A percentile compares a stretch with the other conserved stretches of the same genome.
Conservation (phyloP, 2,113 vertebrate species). For the Artemisiospiza belli region DNA sequence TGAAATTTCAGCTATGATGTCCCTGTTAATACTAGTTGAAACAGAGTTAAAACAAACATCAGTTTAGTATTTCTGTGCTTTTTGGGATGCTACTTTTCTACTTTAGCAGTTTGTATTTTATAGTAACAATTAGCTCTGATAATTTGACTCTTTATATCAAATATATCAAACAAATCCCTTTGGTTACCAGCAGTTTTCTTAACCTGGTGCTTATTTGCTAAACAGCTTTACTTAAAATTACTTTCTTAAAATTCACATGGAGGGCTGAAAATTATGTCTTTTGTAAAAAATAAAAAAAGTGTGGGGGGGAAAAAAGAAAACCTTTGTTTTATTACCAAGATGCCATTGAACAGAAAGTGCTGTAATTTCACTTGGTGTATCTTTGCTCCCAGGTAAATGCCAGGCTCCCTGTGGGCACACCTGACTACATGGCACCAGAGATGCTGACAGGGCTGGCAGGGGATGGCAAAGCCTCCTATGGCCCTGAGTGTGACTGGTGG, state of each 20-base stretch:
- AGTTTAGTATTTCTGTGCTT: neutral
- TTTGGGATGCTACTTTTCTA: neutral
- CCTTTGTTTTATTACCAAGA: neutral
- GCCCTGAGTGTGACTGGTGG: conserved; percentile 95
- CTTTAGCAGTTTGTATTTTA: neutral
- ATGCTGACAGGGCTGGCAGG: conserved; percentile 80
- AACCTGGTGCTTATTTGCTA: neutral
- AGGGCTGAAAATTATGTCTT: neutral
- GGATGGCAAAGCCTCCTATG: conserved; percentile 77
- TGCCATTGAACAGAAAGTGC: neutral
- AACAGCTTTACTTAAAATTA: neutral
- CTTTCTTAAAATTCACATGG: neutral
- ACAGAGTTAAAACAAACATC: neutral
- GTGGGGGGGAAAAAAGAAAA: neutral
- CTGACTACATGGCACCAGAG: conserved; percentile 94
- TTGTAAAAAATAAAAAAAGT: neutral
- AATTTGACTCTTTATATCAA: neutral
- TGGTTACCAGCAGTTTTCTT: neutral
- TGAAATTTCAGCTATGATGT: neutral
- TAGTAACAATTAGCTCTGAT: neutral
- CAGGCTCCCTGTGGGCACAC: conserved; percentile 84
- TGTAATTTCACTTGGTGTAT: neutral
- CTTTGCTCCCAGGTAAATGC: conserved; percentile 73
- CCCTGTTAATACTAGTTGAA: neutral
- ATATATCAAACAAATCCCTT: neutral